Percentiles rank a stretch among this genome's conserved stretches.
Conservation (phyloP, 2,797 vertebrate genomes). For the Pogoniulus pusillus region DNA sequence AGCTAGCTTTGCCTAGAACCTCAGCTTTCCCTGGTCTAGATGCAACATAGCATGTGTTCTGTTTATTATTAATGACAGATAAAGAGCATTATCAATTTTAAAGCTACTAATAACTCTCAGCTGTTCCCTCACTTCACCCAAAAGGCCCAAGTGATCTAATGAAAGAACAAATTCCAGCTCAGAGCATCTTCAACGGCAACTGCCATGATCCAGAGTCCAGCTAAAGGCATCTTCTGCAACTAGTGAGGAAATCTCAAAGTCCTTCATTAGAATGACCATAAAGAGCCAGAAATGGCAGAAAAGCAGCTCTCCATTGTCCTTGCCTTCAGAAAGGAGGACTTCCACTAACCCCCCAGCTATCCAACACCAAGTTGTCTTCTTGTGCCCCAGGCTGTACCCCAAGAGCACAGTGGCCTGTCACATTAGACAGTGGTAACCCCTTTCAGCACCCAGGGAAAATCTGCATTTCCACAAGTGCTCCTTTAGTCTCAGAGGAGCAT, state of each 20-base stretch:
- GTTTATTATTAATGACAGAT: conserved; percentile 12
- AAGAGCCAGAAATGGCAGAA: background rate
- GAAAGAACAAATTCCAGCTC: background rate
- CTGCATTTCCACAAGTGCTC: background rate
- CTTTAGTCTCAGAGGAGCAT: background rate
- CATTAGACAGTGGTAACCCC: background rate
- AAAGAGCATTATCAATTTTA: conserved; percentile 45
- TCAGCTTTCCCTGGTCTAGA: background rate
- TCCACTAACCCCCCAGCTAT: background rate
- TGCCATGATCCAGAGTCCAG: background rate
- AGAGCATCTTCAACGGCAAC: background rate
- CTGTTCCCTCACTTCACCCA: background rate
- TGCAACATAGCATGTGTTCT: background rate
- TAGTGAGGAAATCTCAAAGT: background rate
- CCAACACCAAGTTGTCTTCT: background rate
- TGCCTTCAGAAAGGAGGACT: background rate
- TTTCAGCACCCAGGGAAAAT: background rate
- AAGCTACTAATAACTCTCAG: conserved; percentile 16
- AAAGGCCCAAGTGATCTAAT: background rate
- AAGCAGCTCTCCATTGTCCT: background rate
- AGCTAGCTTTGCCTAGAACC: too few species aligned
- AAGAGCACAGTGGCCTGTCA: background rate
- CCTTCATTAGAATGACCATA: background rate
- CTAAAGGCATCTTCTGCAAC: background rate
- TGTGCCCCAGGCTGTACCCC: too few species aligned